Conservation (phyloP, 2,888 invertebrate species). For the Macrophya alboannulata region DNA sequence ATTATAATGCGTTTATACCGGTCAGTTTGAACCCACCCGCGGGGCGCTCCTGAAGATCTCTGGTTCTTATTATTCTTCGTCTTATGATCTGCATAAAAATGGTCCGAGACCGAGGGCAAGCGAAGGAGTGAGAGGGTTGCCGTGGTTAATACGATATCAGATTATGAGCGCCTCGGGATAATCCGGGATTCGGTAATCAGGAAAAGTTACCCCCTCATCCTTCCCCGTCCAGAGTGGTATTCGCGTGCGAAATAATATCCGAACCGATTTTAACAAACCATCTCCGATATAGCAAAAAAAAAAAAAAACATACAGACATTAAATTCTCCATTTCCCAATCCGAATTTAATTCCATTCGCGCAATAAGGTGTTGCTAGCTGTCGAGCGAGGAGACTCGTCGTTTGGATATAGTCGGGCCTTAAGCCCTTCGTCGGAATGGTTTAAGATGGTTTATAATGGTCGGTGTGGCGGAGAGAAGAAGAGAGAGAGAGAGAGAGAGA, state of each 20-base stretch:
- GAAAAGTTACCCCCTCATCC: neutral
- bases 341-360: neutral
- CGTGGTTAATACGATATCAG: constrained; percentile 64
- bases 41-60: constrained; percentile 69
- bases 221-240: too few relatives aligned
- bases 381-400: neutral
- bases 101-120: constrained; percentile 63
- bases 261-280: too few relatives aligned
- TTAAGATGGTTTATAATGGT: constrained; percentile 68
- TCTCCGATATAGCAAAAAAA: too few relatives aligned
- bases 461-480: constrained; percentile 62
- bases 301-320: neutral
- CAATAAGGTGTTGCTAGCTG: neutral
- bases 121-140: constrained; percentile 49
- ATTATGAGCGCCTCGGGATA: constrained; percentile 38
- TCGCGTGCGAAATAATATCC: too few relatives aligned
- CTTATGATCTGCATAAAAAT: constrained; percentile 77
- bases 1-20: constrained; percentile 78
- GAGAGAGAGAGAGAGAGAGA: neutral
- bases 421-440: constrained; percentile 45
- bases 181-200: constrained; percentile 25
- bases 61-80: neutral
- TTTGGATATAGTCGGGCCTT: constrained; percentile 33
- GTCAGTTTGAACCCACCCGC: constrained; percentile 74
- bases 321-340: too few relatives aligned